A percentile compares a stretch with the other conserved stretches of the same genome.
Evolutionary conservation across 2,113 vertebrate genomes (phyloP).

Genomic region (Coryphaenoides rupestris): DNA sequence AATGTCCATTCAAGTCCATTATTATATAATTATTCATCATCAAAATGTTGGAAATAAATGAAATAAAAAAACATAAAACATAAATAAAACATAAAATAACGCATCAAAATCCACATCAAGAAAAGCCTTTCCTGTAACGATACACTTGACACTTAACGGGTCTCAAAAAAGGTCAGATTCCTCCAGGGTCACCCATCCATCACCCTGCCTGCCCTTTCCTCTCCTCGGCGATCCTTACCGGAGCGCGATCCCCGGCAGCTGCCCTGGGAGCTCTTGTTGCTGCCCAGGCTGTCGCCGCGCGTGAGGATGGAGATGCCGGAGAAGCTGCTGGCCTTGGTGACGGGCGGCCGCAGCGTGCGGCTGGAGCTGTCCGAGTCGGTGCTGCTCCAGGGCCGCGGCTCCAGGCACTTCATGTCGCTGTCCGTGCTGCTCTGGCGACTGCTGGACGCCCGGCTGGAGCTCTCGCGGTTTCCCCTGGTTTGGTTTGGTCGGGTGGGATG

Average conservation of each 20-base stretch:
- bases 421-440: constrained; percentile 99
- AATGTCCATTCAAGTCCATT: too few relatives aligned
- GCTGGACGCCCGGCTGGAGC: constrained; percentile 85
- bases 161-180: neutral
- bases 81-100: too few relatives aligned
- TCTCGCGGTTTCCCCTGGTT: constrained; percentile 86
- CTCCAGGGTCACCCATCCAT: neutral
- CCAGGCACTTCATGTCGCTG: constrained; percentile 92
- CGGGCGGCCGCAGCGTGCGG: constrained; percentile 87
- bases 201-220: neutral
- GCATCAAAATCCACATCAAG: too few relatives aligned
- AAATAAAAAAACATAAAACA: too few relatives aligned
- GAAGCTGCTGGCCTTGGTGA: constrained; percentile 99
- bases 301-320: constrained; percentile 98
- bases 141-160: neutral
- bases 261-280: constrained; percentile 84
- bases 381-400: constrained; percentile 98
- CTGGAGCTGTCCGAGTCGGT: constrained; percentile 93
- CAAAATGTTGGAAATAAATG: neutral
- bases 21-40: neutral
- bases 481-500: too few relatives aligned
- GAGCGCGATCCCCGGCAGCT: constrained; percentile 83
- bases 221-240: constrained; percentile 64
- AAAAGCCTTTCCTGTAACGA: neutral
- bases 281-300: constrained; percentile 91